phyloP scores from a whole-genome alignment of 2,888 invertebrate genomes.

The Megaustenia siamemsis region DNA sequence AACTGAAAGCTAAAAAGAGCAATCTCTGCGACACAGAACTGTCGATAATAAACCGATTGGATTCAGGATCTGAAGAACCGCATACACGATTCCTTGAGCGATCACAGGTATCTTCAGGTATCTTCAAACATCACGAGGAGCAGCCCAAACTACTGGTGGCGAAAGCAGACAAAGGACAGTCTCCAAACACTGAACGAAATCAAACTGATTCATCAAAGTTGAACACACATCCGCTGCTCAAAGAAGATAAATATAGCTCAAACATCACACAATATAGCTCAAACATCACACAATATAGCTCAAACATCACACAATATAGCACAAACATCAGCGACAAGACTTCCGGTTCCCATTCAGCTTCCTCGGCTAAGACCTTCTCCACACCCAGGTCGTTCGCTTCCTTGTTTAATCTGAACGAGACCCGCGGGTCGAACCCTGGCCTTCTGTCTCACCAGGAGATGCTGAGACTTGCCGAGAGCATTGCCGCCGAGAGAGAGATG shows the following conservation, averaged over 20 bases:
- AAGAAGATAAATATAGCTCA: neutral
- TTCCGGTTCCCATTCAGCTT: neutral
- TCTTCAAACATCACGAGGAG: neutral
- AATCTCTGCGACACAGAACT: constrained; percentile 27
- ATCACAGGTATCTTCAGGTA: neutral
- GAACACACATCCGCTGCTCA: neutral
- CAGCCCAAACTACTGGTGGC: too few species aligned
- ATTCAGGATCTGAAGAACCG: constrained; percentile 3
- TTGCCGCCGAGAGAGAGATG: constrained; percentile 26
- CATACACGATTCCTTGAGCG: constrained; percentile 37
- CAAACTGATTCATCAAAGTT: too few species aligned
- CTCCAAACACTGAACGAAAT: too few species aligned
- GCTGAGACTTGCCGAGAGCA: constrained; percentile 9
- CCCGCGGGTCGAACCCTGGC: neutral
- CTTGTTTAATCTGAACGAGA: neutral
- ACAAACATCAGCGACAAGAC: neutral
- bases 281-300: too few species aligned
- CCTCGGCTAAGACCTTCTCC: neutral
- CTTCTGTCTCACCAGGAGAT: constrained; percentile 17
- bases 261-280: too few species aligned
- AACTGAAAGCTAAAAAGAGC: neutral
- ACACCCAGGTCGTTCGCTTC: neutral
- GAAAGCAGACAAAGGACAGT: too few species aligned
- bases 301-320: too few species aligned
- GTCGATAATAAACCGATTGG: neutral